Evolutionary conservation across 2,113 vertebrate species (phyloP).

Genomic region (Salvelinus fontinalis): DNA sequence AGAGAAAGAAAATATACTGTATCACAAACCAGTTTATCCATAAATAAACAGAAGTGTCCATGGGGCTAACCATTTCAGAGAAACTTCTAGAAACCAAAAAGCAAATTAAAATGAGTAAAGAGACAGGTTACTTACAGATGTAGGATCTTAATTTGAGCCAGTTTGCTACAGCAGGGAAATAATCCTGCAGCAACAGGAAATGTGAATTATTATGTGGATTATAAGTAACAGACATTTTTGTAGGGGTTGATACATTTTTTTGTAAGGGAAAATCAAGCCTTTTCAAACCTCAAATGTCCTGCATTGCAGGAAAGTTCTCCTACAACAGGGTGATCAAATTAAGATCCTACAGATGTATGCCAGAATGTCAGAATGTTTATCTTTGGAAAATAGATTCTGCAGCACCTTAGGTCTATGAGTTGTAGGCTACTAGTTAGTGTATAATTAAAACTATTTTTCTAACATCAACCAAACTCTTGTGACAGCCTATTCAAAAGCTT

Average conservation of each 20-base stretch:
- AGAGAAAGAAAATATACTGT: constrained; percentile 32
- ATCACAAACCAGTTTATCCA: constrained; percentile 32
- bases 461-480: too few species aligned
- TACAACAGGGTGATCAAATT: too few species aligned
- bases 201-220: too few species aligned
- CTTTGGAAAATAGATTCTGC: background rate
- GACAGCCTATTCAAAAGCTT: background rate
- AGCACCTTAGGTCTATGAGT: background rate
- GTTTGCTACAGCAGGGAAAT: too few species aligned
- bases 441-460: constrained; percentile 14
- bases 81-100: constrained; percentile 21
- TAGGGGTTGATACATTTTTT: too few species aligned
- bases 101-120: constrained; percentile 37
- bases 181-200: too few species aligned
- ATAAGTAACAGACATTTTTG: too few species aligned
- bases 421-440: background rate
- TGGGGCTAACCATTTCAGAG: constrained; percentile 32
- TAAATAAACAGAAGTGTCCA: constrained; percentile 44
- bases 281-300: too few species aligned
- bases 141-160: too few species aligned
- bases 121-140: constrained; percentile 3
- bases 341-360: background rate
- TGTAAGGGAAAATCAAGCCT: too few species aligned
- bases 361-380: background rate
- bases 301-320: too few species aligned